phyloP scores from a whole-genome alignment of 2,113 vertebrate species.

The Mustela nigripes region DNA sequence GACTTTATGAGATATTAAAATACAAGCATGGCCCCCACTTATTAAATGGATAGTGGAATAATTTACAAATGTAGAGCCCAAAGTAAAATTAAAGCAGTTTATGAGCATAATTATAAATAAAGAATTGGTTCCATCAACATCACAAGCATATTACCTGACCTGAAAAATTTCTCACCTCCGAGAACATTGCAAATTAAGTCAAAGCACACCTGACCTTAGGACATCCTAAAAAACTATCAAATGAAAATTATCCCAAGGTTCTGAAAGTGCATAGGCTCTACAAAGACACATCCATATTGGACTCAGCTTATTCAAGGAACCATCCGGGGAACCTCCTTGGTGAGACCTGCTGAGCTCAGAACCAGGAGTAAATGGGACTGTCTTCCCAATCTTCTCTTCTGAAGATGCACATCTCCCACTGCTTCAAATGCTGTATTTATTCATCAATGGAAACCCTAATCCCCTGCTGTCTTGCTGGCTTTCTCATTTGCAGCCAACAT shows the following conservation, averaged over 20 bases:
- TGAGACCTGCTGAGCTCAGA: constrained; percentile 12
- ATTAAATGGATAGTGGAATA: constrained; percentile 63
- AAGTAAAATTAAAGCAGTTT: constrained; percentile 67
- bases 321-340: not conserved
- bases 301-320: constrained; percentile 5
- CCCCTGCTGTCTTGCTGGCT: constrained; percentile 35
- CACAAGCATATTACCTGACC: not conserved
- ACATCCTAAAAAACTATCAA: not conserved
- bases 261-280: not conserved
- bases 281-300: not conserved
- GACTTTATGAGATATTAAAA: constrained; percentile 66
- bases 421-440: not conserved
- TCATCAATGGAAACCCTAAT: not conserved
- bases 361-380: not conserved
- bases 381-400: constrained; percentile 23
- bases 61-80: constrained; percentile 56
- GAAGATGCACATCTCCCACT: not conserved
- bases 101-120: constrained; percentile 60
- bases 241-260: not conserved
- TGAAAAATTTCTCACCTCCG: not conserved
- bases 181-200: constrained; percentile 39
- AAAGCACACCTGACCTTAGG: not conserved
- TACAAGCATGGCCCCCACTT: not conserved
- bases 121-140: constrained; percentile 20
- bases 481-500: constrained; percentile 64